These are phyloP conservation scores for Pissodes strobi DNA, from an alignment of 1,140 invertebrate genomes.

Conservation along the genomic window DNA sequence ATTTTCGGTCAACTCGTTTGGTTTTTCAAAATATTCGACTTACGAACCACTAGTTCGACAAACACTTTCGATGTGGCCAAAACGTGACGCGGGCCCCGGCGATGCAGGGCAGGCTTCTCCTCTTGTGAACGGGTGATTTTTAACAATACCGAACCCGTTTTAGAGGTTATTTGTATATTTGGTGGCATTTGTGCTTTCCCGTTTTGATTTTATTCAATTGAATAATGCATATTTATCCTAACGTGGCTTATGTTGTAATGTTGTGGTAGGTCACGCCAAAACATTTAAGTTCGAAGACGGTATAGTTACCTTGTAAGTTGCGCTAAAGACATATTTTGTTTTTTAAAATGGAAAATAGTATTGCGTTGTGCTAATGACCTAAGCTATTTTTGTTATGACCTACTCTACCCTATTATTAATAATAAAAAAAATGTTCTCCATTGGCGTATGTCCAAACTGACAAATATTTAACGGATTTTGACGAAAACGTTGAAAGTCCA, in stretches of 20 bases:
- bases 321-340: too few relatives aligned
- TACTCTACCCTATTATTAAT: too few relatives aligned
- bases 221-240: neutral
- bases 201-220: too few relatives aligned
- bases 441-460: too few relatives aligned
- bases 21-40: constrained; percentile 13
- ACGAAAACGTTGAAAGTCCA: too few relatives aligned
- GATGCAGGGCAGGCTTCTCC: constrained; percentile 23
- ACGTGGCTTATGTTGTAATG: neutral
- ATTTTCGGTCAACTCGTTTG: constrained; percentile 11
- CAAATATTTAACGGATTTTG: too few relatives aligned
- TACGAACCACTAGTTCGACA: constrained; percentile 12
- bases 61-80: constrained; percentile 19
- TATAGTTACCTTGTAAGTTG: neutral
- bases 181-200: neutral
- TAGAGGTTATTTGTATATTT: neutral
- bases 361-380: too few relatives aligned
- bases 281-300: neutral
- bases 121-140: constrained; percentile 10
- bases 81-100: constrained; percentile 18
- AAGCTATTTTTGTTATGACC: too few relatives aligned
- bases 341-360: too few relatives aligned
- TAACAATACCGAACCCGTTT: neutral
- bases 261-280: constrained; percentile 1
- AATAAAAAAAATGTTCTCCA: too few relatives aligned